These are phyloP conservation scores for Chymomyza procnemis DNA, from an alignment of 2,888 invertebrate genomes.

Conservation along the genomic window DNA sequence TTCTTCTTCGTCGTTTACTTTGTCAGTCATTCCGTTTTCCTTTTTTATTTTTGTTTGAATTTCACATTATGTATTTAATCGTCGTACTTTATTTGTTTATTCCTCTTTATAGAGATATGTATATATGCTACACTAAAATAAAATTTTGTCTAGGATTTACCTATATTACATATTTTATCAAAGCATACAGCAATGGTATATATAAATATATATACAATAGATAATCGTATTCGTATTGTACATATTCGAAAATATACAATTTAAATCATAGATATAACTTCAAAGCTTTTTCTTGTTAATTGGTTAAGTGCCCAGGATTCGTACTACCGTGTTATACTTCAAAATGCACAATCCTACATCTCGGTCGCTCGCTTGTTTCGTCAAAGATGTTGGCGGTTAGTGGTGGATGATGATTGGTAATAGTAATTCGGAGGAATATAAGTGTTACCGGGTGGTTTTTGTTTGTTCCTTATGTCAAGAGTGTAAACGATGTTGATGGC, in stretches of 20 bases:
- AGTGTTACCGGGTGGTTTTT: conserved; percentile 10
- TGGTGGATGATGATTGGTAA: neutral
- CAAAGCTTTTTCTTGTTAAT: conserved; percentile 42
- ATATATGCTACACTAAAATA: too few species aligned
- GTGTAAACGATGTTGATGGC: conserved; percentile 13
- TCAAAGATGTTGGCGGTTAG: neutral
- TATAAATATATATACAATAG: too few species aligned
- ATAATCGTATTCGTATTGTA: too few species aligned
- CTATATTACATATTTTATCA: too few species aligned
- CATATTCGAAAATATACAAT: neutral
- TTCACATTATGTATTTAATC: conserved; percentile 53
- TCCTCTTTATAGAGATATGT: conserved; percentile 5
- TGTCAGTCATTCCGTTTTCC: conserved; percentile 23
- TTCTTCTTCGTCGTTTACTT: conserved; percentile 51
- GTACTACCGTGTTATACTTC: neutral
- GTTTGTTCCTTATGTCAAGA: neutral
- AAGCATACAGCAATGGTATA: too few species aligned
- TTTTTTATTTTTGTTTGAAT: conserved; percentile 41
- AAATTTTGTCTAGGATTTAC: too few species aligned
- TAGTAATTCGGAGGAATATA: neutral
- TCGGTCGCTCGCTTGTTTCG: conserved; percentile 13
- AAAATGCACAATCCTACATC: conserved; percentile 6
- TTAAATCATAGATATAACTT: conserved; percentile 5
- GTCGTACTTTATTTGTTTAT: conserved; percentile 48
- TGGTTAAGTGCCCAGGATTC: conserved; percentile 36